Evolutionary conservation across 2,888 invertebrate genomes (phyloP).

Genomic region (Acanthoscelides obtectus): DNA sequence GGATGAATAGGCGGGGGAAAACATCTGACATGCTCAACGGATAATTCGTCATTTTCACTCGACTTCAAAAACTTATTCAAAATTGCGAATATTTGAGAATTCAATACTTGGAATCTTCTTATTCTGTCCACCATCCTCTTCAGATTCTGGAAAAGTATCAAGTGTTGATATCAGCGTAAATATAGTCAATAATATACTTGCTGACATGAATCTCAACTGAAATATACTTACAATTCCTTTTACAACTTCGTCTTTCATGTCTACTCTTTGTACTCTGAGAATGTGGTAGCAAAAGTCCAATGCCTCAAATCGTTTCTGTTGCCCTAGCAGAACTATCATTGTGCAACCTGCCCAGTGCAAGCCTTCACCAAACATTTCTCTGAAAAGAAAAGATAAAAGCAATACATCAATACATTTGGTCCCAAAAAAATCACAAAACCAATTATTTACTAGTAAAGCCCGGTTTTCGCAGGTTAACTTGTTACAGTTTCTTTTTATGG

Average conservation of each 20-base stretch:
- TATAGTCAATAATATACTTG: too few relatives aligned
- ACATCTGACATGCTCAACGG: constrained; percentile 94
- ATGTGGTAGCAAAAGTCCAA: constrained; percentile 99
- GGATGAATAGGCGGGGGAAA: constrained; percentile 93
- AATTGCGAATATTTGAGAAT: constrained; percentile 96
- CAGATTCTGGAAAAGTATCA: constrained; percentile 71
- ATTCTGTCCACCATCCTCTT: constrained; percentile 98
- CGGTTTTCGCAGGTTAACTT: too few relatives aligned
- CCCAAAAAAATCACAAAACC: too few relatives aligned
- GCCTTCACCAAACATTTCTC: constrained; percentile 96
- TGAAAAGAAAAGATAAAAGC: constrained; percentile 36
- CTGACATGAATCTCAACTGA: too few relatives aligned
- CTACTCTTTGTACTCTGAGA: constrained; percentile 89
- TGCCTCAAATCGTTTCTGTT: constrained; percentile 93
- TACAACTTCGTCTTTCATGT: constrained; percentile 91
- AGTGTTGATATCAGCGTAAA: too few relatives aligned
- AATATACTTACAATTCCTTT: constrained; percentile 83
- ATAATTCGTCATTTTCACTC: constrained; percentile 74
- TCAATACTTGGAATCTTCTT: constrained; percentile 94
- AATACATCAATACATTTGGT: neutral
- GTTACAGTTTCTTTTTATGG: too few relatives aligned
- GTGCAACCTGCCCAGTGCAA: constrained; percentile 98
- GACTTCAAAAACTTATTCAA: constrained; percentile 90
- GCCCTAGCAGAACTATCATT: constrained; percentile 90
- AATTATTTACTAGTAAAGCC: neutral